Conservation (phyloP, 2,888 invertebrate species). For the Adela reaumurella region DNA sequence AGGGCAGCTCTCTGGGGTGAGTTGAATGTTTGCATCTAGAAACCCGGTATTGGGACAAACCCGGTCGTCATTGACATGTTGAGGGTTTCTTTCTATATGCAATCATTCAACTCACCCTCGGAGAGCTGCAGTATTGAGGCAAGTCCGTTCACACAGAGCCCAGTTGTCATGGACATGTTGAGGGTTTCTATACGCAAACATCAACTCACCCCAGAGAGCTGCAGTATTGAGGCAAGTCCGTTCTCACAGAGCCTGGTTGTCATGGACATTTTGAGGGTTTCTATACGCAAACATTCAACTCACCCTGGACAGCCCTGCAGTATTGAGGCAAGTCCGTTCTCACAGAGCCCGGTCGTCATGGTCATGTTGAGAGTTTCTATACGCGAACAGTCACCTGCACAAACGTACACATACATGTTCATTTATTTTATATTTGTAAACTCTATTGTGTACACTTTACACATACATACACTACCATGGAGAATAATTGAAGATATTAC, state of each 20-base stretch:
- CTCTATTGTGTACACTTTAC: too few relatives aligned
- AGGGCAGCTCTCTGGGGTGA: too few relatives aligned
- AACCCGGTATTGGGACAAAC: constrained; percentile 53
- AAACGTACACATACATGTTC: constrained; percentile 2
- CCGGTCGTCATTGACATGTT: too few relatives aligned
- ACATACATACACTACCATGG: too few relatives aligned
- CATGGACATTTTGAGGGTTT: background rate
- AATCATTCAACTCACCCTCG: constrained; percentile 36
- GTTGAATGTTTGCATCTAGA: too few relatives aligned
- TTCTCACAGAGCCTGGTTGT: too few relatives aligned
- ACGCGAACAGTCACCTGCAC: constrained; percentile 35
- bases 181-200: constrained; percentile 1
- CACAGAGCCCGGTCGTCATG: constrained; percentile 72
- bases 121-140: constrained; percentile 57
- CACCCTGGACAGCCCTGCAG: constrained; percentile 58
- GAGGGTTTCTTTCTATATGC: background rate
- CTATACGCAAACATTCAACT: constrained; percentile 15
- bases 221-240: constrained; percentile 58
- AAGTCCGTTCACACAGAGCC: too few relatives aligned
- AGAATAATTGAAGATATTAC: too few relatives aligned
- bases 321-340: constrained; percentile 60
- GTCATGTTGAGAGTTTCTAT: constrained; percentile 81
- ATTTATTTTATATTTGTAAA: background rate
- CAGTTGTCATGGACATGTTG: too few relatives aligned
- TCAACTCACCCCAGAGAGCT: constrained; percentile 50